Conservation (phyloP, 2,113 vertebrate genomes). For the Thamnaconus septentrionalis region DNA sequence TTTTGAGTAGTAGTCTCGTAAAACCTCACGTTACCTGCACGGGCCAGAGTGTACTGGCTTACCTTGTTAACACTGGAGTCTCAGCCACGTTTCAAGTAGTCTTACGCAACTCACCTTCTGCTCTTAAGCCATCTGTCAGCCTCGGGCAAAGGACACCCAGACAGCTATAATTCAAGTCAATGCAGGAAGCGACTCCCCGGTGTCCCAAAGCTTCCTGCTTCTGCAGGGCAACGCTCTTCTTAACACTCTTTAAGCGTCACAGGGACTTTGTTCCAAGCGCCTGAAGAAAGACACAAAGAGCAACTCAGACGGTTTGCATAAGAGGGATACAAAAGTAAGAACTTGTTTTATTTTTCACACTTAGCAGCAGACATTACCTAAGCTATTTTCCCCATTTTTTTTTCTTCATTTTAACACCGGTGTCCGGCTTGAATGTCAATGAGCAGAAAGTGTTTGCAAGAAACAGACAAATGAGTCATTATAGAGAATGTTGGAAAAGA, state of each 20-base stretch:
- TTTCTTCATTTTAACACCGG: neutral
- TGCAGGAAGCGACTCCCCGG: conserved; percentile 22
- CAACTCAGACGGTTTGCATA: conserved; percentile 16
- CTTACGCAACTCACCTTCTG: neutral
- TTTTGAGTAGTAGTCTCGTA: neutral
- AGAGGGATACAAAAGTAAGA: too few species aligned
- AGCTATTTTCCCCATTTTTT: conserved; percentile 51
- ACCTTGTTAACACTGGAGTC: neutral
- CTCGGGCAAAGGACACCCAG: conserved; percentile 7
- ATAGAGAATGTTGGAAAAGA: conserved; percentile 31
- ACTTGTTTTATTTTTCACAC: too few species aligned
- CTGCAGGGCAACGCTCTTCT: conserved; percentile 21
- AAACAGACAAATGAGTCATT: conserved; percentile 42
- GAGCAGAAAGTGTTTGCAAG: conserved; percentile 37
- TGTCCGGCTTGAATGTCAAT: conserved; percentile 54
- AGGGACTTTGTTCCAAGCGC: conserved; percentile 22
- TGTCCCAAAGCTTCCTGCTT: conserved; percentile 41
- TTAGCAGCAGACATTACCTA: conserved; percentile 72
- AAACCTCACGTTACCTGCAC: neutral
- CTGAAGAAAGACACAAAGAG: conserved; percentile 12
- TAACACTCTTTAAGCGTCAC: too few species aligned
- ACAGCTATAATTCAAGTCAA: conserved; percentile 38
- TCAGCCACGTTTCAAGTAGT: neutral
- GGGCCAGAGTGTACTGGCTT: neutral
- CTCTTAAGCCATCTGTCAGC: conserved; percentile 24